Evolutionary conservation across 23 tunicate species (phyloP), one percentile per base, ranked within the genome.

Genomic region (Halocynthia roretzi): DNA sequence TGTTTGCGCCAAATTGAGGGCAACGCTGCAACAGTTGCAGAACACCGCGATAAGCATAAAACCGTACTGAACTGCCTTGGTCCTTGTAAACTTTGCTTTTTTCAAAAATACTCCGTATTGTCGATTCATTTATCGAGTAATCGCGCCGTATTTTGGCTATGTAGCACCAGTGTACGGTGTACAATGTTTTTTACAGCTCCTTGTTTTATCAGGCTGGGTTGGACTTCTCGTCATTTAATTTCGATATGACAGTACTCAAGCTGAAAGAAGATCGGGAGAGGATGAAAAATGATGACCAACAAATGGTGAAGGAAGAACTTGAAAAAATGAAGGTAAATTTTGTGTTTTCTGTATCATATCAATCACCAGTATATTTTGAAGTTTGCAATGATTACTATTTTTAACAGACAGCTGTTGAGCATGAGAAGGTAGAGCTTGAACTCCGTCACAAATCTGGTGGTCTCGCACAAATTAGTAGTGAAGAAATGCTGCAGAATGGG

Each of bases 291-390:
- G 97, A 91, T 64, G 85, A 91, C 61, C 71, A 84, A 56, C 90
- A 85, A 77, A 56, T 91, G 23, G 81, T 91, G 6, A 86, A 91
- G 11, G 97, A 91, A 6, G 86, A 91, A 71, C 72, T 91, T 15
- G 81, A 84, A 71, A 91, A 78, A 82, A 81, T 81, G 87, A 91
- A 91, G 83, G 97, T 91, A 10, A 60, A 60, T 60, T 60, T 60
- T n/a, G n/a, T 60, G n/a, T 4, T 15, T 60, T 4, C 2, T 15
- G 4, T 60, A 15, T 60, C 17, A n/a, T 15, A 15, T 60, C n/a
- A 60, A 15, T 18, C 17, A 60, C 2, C 17, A 15, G 64, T n/a
- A 15, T 15, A 60, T 60, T 60, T 60, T 60, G 64, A 60, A 60
- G 17, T 60, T 60, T 60, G 17, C 17, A 60, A 18, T 18, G n/a